Evolutionary conservation across 1,140 invertebrate genomes (phyloP), one percentile per base, ranked within the genome.

Genomic region (Nephila pilipes): DNA sequence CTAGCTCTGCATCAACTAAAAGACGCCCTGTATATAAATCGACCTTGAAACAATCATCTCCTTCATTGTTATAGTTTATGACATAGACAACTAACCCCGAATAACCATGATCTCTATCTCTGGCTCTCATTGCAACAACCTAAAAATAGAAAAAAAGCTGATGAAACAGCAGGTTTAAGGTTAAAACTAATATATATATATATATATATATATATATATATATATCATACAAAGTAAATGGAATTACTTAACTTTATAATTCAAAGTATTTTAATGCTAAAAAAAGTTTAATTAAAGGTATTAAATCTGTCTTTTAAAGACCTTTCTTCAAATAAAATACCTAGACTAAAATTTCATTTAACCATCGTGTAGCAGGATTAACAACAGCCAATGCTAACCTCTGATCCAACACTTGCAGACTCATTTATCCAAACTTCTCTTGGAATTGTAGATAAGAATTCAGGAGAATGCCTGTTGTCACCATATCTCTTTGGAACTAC

Each of bases 21-120:
- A 99, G 95, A 98, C 97, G 55, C 96, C 96, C 1, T 25, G 96
- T 97, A 93, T 98, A 97, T 60, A 97, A 97, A 94, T 99, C 98
- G 14, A 99, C 96, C 22, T 97, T 96, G 95, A 99, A 99, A 5
- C 98, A 97, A 16, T 94, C 87, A 95, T 98, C 97, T 16, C 97
- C 96, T 87, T 92, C 91, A 95, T 99, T 98, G 0, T 98, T 98
- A 46, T 97, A 97, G 0, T 97, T 97, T 75, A 99, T 98, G 0
- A 97, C 98, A 95, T 97, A 99, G 2, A 98, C 97, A 0, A 99
- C 95, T 95, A 98, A 97, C 0, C 98, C 98, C 95, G 99, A 98
- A 95, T 98, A 99, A 2, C 98, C 98, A 12, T 98, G 96, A 95
- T 99, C 98, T 29, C 97, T 96, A 95, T 99, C 99, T 36, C 97